Evolutionary conservation across 2,888 invertebrate species (phyloP), one percentile per base, ranked within the genome.

Genomic region (Patella caerulea): DNA sequence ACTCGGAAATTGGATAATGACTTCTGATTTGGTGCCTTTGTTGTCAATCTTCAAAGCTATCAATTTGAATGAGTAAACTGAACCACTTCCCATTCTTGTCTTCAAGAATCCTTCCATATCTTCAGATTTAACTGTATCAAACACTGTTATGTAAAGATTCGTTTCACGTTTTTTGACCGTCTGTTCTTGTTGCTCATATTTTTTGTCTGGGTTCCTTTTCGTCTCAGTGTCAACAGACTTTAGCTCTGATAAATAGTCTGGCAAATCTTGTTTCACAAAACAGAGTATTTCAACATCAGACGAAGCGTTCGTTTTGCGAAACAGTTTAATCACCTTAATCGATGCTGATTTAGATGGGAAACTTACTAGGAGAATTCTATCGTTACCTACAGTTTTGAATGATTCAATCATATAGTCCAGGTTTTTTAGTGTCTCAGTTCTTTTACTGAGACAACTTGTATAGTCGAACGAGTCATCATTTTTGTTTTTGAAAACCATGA

Each of bases 1-100:
- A 69, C 74, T 74, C 14, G 19, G 52, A 19, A 65, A 29, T 52
- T 74, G 34, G 14, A 74, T 52, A 11, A 52, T 34, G n/a, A 74
- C 34, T 7, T 65, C 65, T 29, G 74, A 52, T 52, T 17, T 45
- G 53, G 45, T 17, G 59, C 74, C 74, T 65, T 65, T 14, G 2
- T 24, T 24, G 14, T 24, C 24, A 24, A 65, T 24, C 24, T 12
- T 24, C 24, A 24, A 65, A 19, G 65, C 19, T 24, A 65, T 14
- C 14, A 65, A 65, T 12, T 65, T 19, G 14, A 65, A 65, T 5
- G 65, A 12, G 24, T 65, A 65, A 12, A 24, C 12, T 11, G 65
- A 19, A 24, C 65, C 65, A 24, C 3, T 3, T 24, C 65, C 65
- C 65, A 65, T 65, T 24, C 65, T 19, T 24, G 65, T 14, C 14